phyloP scores from a whole-genome alignment of 2,888 invertebrate genomes.

The Micoletzkya japonica region DNA sequence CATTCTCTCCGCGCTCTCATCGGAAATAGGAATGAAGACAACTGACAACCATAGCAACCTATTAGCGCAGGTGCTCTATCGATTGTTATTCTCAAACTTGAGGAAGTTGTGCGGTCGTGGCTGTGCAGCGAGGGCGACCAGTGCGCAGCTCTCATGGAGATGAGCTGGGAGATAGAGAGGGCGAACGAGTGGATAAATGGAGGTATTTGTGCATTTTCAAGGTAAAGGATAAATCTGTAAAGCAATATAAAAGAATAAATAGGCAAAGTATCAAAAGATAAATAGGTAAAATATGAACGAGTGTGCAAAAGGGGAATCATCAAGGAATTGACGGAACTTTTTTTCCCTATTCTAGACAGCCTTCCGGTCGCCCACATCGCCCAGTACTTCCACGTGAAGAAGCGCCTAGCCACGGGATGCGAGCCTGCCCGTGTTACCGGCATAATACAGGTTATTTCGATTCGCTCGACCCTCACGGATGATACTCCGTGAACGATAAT shows the following conservation, averaged over 20 bases:
- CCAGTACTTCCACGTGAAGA: conserved; percentile 47
- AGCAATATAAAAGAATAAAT: no score
- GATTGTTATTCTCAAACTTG: background rate
- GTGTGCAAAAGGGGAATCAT: no score
- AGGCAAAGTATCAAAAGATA: no score
- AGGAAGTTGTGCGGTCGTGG: conserved; percentile 25
- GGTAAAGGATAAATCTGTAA: no score
- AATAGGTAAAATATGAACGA: no score
- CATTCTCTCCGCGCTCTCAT: background rate
- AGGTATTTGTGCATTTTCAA: background rate
- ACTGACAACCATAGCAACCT: background rate
- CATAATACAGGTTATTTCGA: conserved; percentile 31
- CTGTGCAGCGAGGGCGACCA: conserved; percentile 16
- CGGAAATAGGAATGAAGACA: background rate
- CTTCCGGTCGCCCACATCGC: conserved; percentile 39
- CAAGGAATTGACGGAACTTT: no score
- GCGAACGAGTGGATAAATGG: conserved; percentile 12
- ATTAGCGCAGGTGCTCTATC: background rate
- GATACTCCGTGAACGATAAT: no score
- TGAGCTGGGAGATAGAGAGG: conserved; percentile 5
- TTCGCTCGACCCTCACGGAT: no score
- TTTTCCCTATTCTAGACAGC: background rate
- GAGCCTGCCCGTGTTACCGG: conserved; percentile 44
- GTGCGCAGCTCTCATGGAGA: conserved; percentile 1
- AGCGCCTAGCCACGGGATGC: conserved; percentile 45